phyloP scores from a whole-genome alignment of 2,888 invertebrate genomes.

The Carpatolechia fugitivella region DNA sequence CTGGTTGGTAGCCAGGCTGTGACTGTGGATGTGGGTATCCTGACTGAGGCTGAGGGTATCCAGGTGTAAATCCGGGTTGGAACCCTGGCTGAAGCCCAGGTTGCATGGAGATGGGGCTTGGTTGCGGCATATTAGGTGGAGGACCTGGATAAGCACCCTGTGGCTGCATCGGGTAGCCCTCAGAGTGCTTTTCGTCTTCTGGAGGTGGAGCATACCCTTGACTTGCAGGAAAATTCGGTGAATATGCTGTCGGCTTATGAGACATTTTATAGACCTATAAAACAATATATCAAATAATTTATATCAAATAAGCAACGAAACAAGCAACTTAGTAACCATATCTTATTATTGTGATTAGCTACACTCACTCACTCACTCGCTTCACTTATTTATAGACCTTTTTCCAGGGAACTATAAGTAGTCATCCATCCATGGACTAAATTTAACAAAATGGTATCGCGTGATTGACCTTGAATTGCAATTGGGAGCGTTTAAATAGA shows the following conservation, averaged over 20 bases:
- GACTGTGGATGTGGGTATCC: constrained; percentile 47
- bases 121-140: constrained; percentile 33
- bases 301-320: not conserved
- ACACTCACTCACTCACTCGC: not conserved
- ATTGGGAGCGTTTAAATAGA: too few species aligned
- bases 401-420: too few species aligned
- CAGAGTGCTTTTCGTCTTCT: constrained; percentile 46
- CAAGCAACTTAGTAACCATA: not conserved
- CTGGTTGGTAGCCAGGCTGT: constrained; percentile 37
- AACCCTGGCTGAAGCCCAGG: constrained; percentile 52
- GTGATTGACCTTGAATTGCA: too few species aligned
- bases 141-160: constrained; percentile 51
- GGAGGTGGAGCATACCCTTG: constrained; percentile 64
- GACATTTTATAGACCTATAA: constrained; percentile 52
- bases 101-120: constrained; percentile 54
- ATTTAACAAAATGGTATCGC: too few species aligned
- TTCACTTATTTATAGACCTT: too few species aligned
- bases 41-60: constrained; percentile 33
- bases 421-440: too few species aligned
- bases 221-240: constrained; percentile 66
- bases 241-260: constrained; percentile 62
- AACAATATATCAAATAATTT: not conserved
- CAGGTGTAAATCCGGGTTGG: constrained; percentile 38
- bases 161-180: constrained; percentile 56
- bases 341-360: not conserved